phyloP scores from a whole-genome alignment of 2,888 invertebrate genomes.

The Megastigmus dorsalis region DNA sequence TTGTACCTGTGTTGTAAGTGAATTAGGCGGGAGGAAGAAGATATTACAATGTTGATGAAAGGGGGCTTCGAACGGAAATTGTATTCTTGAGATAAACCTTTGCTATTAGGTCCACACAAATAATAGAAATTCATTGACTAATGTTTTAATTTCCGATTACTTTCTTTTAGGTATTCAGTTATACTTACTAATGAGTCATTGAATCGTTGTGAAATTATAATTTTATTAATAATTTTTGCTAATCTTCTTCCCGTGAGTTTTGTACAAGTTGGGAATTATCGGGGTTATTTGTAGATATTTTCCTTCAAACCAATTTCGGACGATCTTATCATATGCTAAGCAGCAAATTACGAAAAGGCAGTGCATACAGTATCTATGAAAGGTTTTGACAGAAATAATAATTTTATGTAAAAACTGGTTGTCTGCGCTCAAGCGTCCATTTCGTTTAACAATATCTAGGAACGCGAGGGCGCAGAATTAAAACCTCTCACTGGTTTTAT shows the following conservation, averaged over 20 bases:
- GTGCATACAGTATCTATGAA: neutral
- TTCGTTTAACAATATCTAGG: conserved; percentile 18
- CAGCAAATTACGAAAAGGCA: neutral
- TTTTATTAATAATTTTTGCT: too few relatives aligned
- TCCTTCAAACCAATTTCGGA: too few relatives aligned
- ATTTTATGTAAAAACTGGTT: conserved; percentile 12
- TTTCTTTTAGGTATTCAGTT: conserved; percentile 10
- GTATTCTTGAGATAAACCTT: conserved; percentile 35
- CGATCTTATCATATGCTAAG: too few relatives aligned
- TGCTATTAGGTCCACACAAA: conserved; percentile 2
- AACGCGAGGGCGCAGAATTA: conserved; percentile 16
- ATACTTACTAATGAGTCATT: neutral
- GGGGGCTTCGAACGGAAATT: conserved; percentile 29
- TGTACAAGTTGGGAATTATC: conserved; percentile 11
- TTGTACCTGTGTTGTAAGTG: conserved; percentile 69
- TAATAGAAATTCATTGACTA: neutral
- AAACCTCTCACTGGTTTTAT: conserved; percentile 26
- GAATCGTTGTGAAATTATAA: neutral
- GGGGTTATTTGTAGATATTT: neutral
- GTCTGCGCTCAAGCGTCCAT: neutral
- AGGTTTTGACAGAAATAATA: neutral
- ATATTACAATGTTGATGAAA: conserved; percentile 49
- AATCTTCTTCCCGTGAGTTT: conserved; percentile 27
- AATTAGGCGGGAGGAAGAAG: conserved; percentile 58
- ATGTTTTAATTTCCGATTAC: neutral